Evolutionary conservation across 2,888 invertebrate genomes (phyloP).

Genomic region (Malthinus seriepunctatus): DNA sequence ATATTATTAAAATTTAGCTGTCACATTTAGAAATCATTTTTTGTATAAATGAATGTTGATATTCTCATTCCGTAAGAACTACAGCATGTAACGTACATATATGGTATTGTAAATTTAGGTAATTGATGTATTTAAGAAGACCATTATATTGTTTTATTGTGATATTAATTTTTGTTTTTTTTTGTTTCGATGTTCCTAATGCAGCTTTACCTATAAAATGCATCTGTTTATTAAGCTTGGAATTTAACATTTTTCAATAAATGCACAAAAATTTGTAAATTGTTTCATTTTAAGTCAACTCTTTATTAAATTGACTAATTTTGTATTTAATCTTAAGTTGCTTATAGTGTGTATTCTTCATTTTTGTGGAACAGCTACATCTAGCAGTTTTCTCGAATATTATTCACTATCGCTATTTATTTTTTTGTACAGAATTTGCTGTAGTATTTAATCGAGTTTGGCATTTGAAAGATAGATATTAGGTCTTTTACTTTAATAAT

Average conservation of each 20-base stretch:
- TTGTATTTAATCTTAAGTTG: no score
- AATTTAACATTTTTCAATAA: constrained; percentile 7
- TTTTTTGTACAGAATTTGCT: no score
- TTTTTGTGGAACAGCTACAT: no score
- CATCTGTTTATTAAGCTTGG: constrained; percentile 4
- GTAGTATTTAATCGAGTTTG: no score
- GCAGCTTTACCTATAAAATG: not conserved
- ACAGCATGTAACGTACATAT: constrained; percentile 41
- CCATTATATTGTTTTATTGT: constrained; percentile 50
- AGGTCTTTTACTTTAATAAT: no score
- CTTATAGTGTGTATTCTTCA: no score
- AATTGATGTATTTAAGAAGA: constrained; percentile 51
- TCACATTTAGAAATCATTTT: constrained; percentile 25
- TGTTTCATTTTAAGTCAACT: not conserved
- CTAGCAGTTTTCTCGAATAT: no score
- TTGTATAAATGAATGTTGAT: constrained; percentile 36
- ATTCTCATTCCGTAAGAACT: constrained; percentile 47
- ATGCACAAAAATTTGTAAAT: not conserved
- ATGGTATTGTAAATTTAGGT: constrained; percentile 40
- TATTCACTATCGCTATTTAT: no score
- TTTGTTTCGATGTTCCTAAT: constrained; percentile 16
- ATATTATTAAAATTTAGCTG: constrained; percentile 26
- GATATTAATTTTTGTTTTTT: constrained; percentile 43
- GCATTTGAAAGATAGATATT: no score
- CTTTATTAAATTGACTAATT: no score